phyloP scores from a whole-genome alignment of 2,888 invertebrate genomes.

The Taenaris catops region DNA sequence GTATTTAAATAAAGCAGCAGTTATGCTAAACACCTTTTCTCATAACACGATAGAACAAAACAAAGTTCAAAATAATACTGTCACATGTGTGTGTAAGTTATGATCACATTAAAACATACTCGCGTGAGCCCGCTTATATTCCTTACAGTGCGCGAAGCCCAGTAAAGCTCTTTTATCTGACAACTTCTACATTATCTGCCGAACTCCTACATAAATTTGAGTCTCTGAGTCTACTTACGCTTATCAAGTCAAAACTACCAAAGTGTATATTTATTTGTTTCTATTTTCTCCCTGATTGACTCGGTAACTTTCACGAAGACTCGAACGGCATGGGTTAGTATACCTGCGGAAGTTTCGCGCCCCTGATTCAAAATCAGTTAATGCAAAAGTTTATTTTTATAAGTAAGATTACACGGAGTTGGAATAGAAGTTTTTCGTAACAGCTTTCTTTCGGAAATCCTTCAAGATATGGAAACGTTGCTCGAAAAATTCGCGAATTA shows the following conservation, averaged over 20 bases:
- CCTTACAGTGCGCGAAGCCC: slow-evolving; percentile 38
- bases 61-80: slow-evolving; percentile 20
- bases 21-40: slow-evolving; percentile 6
- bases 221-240: slow-evolving; percentile 56
- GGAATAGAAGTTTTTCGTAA: slow-evolving; percentile 64
- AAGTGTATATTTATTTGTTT: slow-evolving; percentile 73
- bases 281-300: slow-evolving; percentile 72
- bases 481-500: slow-evolving; percentile 64
- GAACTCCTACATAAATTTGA: slow-evolving; percentile 66
- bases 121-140: slow-evolving; percentile 33
- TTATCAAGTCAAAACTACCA: slow-evolving; percentile 73
- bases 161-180: slow-evolving; percentile 64
- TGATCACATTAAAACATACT: slow-evolving; percentile 35
- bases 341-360: slow-evolving; percentile 59
- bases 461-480: slow-evolving; percentile 67
- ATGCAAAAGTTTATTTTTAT: slow-evolving; percentile 81
- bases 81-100: slow-evolving; percentile 21
- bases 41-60: slow-evolving; percentile 14
- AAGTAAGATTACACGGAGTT: slow-evolving; percentile 79
- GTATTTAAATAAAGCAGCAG: slow-evolving; percentile 1
- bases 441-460: slow-evolving; percentile 73
- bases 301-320: slow-evolving; percentile 52
- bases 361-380: slow-evolving; percentile 78
- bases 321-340: slow-evolving; percentile 46
- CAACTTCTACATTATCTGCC: slow-evolving; percentile 71